Evolutionary conservation across 2,797 vertebrate species (phyloP).

Genomic region (Sciurus carolinensis): DNA sequence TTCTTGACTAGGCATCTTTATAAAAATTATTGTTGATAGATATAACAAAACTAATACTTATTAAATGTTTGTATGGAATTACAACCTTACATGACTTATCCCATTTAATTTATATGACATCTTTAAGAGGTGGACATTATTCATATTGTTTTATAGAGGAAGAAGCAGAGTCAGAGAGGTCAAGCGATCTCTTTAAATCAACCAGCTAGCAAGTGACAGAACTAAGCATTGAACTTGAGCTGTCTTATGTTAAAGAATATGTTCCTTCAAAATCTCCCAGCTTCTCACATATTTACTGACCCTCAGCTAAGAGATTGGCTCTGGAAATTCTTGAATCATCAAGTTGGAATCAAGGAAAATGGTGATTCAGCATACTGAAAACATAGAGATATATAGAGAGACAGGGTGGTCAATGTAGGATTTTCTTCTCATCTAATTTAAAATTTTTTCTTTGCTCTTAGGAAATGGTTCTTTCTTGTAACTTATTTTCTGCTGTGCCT

Average conservation of each 20-base stretch:
- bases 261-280: not conserved
- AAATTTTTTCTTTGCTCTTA: not conserved
- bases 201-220: not conserved
- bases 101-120: conserved; percentile 7
- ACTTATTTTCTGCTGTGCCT: not conserved
- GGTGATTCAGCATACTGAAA: not conserved
- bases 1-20: not conserved
- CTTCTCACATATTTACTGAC: not conserved
- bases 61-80: not conserved
- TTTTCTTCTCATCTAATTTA: not conserved
- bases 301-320: not conserved
- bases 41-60: not conserved
- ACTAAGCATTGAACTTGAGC: not conserved
- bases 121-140: not conserved
- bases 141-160: not conserved
- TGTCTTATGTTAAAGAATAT: not conserved
- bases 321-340: not conserved
- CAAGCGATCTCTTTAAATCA: not conserved
- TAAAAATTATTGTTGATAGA: conserved; percentile 45
- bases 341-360: not conserved
- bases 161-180: not conserved
- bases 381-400: not conserved
- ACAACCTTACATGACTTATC: not conserved
- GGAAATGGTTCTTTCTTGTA: not conserved
- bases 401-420: not conserved